phyloP scores from a whole-genome alignment of 2,888 invertebrate species.

The Ctenicera cuprea region DNA sequence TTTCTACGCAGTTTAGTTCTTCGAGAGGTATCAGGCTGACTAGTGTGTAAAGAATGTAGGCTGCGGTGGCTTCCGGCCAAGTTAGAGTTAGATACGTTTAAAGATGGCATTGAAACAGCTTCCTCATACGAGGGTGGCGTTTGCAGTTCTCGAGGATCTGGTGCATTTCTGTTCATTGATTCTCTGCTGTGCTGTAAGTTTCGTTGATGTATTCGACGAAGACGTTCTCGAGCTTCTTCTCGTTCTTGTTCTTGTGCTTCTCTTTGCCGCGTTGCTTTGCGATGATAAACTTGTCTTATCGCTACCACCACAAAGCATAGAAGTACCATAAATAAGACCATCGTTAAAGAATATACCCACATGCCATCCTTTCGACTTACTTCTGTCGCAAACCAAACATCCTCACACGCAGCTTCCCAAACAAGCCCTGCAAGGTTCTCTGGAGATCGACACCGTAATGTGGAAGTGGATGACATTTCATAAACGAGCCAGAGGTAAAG shows the following conservation, averaged over 20 bases:
- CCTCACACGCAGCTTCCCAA: slow-evolving; percentile 82
- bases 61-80: slow-evolving; percentile 68
- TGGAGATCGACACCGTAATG: slow-evolving; percentile 81
- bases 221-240: slow-evolving; percentile 76
- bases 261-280: slow-evolving; percentile 72
- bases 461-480: slow-evolving; percentile 73
- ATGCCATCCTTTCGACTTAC: slow-evolving; percentile 67
- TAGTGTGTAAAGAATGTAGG: slow-evolving; percentile 54
- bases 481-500: slow-evolving; percentile 79
- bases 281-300: slow-evolving; percentile 75
- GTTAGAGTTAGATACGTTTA: slow-evolving; percentile 77
- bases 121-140: slow-evolving; percentile 86
- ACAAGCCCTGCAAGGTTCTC: slow-evolving; percentile 77
- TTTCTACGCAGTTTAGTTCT: slow-evolving; percentile 53
- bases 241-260: slow-evolving; percentile 74
- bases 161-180: slow-evolving; percentile 75
- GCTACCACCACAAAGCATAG: slow-evolving; percentile 75
- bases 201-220: slow-evolving; percentile 73
- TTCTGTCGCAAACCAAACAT: slow-evolving; percentile 74
- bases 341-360: slow-evolving; percentile 77
- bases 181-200: slow-evolving; percentile 70
- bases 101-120: slow-evolving; percentile 84
- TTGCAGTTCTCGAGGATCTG: slow-evolving; percentile 81
- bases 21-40: slow-evolving; percentile 31
- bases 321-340: slow-evolving; percentile 75